Evolutionary conservation across 2,888 invertebrate genomes (phyloP).

Genomic region (Drosophila eohydei): DNA sequence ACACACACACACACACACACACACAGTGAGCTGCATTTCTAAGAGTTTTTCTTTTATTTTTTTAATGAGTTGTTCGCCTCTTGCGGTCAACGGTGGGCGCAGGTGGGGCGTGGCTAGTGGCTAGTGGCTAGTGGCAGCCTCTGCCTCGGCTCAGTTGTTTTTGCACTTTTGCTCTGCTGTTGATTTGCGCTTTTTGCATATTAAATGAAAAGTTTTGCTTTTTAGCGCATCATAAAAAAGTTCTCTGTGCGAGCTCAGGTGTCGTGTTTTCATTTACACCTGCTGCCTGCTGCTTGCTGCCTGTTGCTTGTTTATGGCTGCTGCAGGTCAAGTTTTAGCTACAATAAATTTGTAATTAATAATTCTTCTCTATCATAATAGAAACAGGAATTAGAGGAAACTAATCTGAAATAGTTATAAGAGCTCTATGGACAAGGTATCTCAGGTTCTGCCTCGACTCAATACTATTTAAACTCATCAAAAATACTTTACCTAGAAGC

Average conservation of each 20-base stretch:
- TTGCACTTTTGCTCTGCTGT: constrained; percentile 7
- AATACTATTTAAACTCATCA: too few relatives aligned
- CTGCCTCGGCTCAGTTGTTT: constrained; percentile 1
- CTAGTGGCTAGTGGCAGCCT: not conserved
- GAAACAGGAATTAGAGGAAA: not conserved
- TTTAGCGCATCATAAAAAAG: constrained; percentile 68
- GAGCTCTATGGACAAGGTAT: too few relatives aligned
- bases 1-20: constrained; percentile 4
- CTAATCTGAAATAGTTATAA: too few relatives aligned
- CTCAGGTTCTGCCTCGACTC: too few relatives aligned
- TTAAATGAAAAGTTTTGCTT: constrained; percentile 61
- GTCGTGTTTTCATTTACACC: constrained; percentile 80
- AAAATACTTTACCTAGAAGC: too few relatives aligned
- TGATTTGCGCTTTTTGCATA: constrained; percentile 43
- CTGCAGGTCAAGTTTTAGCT: constrained; percentile 26
- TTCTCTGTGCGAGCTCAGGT: constrained; percentile 57
- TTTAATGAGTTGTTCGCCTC: constrained; percentile 19
- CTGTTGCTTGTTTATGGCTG: not conserved
- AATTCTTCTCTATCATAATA: not conserved
- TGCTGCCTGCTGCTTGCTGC: constrained; percentile 20
- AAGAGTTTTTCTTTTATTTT: constrained; percentile 13
- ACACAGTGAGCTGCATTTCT: constrained; percentile 11
- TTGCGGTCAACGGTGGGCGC: constrained; percentile 7
- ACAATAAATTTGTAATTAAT: not conserved
- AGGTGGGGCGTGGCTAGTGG: not conserved